Base-by-base conservation (phyloP, 2,888 invertebrate species). In the Lottia scabra region DNA sequence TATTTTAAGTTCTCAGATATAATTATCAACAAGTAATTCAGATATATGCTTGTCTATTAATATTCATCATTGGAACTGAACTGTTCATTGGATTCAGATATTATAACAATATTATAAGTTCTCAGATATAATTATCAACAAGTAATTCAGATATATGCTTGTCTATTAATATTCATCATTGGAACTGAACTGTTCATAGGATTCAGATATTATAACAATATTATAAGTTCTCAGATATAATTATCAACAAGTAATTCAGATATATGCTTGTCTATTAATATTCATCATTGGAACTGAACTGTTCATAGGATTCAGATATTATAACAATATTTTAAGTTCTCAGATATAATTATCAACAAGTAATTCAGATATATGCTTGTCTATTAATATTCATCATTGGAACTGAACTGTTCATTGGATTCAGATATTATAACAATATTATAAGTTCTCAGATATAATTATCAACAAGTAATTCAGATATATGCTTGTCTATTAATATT, bases 281-380 rank as follows among this genome's bases (percentile, higher is more conserved):
- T 26, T 69, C 44, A 69, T 63, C 63, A 38, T 38, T 8, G 38
- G 3, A 38, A 38, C 38, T 38, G 5, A 30, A 6, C 38, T 38
- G 10, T 38, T 10, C 6, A 38, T 38, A 1, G 10, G 5, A 38
- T 38, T 38, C 10, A 38, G 38, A 38, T 38, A 10, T 38, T 38
- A 38, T 10, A 30, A 30, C 2, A 30, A 30, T 30, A 38, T 38
- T 1, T 2, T 5, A 12, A 23, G 23, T 56, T 19, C 19, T 56
- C 56, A 56, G 19, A 23, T 3, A 56, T 56, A 12, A 56, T 23
- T 30, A 48, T 48, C 67, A 67, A 67, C 67, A 67, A 19, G 19
- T 13, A 46, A 19, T 67, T 67, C 67, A 69, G 63, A 19, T 69
- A 44, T 69, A 69, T 63, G 44, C 44, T 63, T 69, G 69, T 69